phyloP scores from a whole-genome alignment of 2,888 invertebrate genomes.

The Rhabditoides inermis region DNA sequence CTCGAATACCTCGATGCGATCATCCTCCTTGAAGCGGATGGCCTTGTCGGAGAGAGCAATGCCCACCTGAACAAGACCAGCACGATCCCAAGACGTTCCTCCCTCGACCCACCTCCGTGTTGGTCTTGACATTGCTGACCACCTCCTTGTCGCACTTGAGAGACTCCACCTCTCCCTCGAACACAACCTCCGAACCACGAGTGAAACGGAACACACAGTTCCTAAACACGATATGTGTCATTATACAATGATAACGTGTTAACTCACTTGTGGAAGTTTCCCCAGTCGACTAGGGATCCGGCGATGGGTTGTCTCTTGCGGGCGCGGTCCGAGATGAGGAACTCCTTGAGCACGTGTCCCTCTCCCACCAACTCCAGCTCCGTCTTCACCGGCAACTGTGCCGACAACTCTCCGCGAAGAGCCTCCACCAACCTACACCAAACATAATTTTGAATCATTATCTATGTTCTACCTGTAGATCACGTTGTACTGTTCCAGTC shows the following conservation, averaged over 20 bases:
- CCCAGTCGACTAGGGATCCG: conserved; percentile 46
- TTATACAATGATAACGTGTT: neutral
- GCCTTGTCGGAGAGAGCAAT: conserved; percentile 26
- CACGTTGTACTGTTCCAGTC: conserved; percentile 70
- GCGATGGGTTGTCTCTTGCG: conserved; percentile 61
- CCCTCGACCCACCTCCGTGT: conserved; percentile 20
- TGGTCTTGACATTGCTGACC: conserved; percentile 28
- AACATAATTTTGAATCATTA: neutral
- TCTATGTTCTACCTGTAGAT: conserved; percentile 72
- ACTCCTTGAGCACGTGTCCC: conserved; percentile 59
- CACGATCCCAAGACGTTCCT: neutral
- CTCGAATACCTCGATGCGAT: conserved; percentile 73
- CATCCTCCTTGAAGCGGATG: conserved; percentile 59
- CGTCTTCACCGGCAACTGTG: conserved; percentile 65
- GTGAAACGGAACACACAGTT: conserved; percentile 30
- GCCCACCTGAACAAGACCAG: conserved; percentile 14
- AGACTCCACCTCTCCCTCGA: conserved; percentile 44
- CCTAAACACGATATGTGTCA: conserved; percentile 8
- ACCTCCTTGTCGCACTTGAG: conserved; percentile 42
- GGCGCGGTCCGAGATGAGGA: conserved; percentile 62
- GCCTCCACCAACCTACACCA: conserved; percentile 66
- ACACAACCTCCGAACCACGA: conserved; percentile 24
- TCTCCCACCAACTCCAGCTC: conserved; percentile 72
- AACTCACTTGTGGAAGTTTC: conserved; percentile 41
- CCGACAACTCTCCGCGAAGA: conserved; percentile 69